Conservation (phyloP, 1,140 invertebrate species). For the Macrotrachela quadricornifera region DNA sequence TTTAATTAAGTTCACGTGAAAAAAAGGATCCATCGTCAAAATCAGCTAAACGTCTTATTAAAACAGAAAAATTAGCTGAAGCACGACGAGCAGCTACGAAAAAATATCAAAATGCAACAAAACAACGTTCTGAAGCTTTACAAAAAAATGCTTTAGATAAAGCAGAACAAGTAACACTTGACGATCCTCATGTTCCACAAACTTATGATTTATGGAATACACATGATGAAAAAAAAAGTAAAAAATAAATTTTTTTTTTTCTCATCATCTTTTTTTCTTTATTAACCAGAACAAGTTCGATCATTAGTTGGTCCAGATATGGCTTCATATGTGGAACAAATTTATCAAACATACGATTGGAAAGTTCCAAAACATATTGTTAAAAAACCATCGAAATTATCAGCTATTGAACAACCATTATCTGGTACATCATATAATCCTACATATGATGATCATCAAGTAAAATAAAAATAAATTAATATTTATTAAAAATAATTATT, state of each 20-base stretch:
- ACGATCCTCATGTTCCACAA: no score
- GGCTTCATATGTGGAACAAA: background rate
- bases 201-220: no score
- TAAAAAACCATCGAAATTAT: constrained; percentile 29
- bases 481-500: constrained; percentile 2
- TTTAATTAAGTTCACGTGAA: no score
- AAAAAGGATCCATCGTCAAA: no score
- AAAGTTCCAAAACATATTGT: constrained; percentile 3
- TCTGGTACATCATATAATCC: constrained; percentile 79
- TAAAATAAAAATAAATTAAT: constrained; percentile 17
- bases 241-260: background rate
- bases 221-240: background rate
- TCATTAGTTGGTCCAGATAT: background rate
- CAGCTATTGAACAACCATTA: constrained; percentile 52
- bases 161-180: no score
- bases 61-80: no score
- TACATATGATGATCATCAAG: constrained; percentile 51
- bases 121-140: no score
- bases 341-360: background rate
- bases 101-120: no score
- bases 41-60: no score
- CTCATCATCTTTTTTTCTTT: background rate
- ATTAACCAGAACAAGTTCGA: background rate
- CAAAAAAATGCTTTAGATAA: no score
- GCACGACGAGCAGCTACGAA: no score